Conservation (phyloP, 2,113 vertebrate species). For the Coturnix japonica region DNA sequence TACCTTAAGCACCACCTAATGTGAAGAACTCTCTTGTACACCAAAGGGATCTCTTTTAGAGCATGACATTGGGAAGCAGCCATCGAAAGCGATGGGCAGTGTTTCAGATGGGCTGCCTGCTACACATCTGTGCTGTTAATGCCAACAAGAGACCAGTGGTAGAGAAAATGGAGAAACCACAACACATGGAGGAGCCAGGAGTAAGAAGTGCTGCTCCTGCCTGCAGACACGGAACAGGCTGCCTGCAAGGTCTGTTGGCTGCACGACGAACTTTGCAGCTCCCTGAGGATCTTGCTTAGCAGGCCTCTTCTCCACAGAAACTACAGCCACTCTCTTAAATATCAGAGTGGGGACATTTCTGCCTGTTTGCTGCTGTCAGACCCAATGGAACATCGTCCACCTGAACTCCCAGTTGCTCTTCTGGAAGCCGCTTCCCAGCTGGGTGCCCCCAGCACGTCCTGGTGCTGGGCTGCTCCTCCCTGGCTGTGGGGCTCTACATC, state of each 20-base stretch:
- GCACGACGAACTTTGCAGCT: neutral
- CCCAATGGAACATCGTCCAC: too few species aligned
- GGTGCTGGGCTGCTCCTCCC: too few species aligned
- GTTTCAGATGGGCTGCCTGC: fast-evolving
- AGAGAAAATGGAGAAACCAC: neutral
- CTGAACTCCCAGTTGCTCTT: neutral
- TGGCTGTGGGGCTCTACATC: too few species aligned
- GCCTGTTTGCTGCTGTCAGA: neutral
- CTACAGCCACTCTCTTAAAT: too few species aligned
- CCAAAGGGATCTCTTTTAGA: neutral
- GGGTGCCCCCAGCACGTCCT: too few species aligned
- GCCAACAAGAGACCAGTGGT: neutral
- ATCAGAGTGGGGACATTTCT: too few species aligned
- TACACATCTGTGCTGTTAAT: fast-evolving
- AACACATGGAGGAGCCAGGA: neutral
- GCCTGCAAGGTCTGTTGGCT: neutral
- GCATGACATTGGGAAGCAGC: fast-evolving
- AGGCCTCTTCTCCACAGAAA: neutral
- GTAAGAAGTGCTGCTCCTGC: neutral
- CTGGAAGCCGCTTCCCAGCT: neutral
- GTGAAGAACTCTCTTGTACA: neutral
- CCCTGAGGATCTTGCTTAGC: too few species aligned
- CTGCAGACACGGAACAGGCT: neutral
- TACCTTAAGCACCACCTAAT: neutral
- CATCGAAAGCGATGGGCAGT: fast-evolving